A percentile compares a stretch with the other conserved stretches of the same genome.
These are phyloP conservation scores for Macrosteles quadrilineatus DNA, from an alignment of 1,140 invertebrate genomes.

Conservation along the genomic window DNA sequence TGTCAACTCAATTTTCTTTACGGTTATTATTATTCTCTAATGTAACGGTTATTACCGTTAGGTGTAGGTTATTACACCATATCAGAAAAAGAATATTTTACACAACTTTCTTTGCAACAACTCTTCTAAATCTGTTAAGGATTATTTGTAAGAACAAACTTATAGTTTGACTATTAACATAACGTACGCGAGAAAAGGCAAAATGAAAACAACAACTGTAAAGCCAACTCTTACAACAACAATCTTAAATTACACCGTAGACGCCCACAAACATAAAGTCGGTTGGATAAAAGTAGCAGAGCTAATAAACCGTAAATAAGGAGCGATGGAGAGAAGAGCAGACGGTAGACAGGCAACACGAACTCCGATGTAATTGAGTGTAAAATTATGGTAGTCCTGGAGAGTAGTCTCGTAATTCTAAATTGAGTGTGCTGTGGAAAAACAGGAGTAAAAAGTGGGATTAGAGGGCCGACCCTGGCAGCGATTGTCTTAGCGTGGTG, in stretches of 20 bases:
- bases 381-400: conserved; percentile 35
- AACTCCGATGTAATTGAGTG: conserved; percentile 30
- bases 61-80: no score
- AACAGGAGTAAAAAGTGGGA: conserved; percentile 29
- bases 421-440: conserved; percentile 35
- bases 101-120: no score
- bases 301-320: conserved; percentile 21
- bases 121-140: no score
- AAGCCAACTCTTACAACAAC: no score
- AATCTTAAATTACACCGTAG: neutral
- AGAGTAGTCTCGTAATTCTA: conserved; percentile 31
- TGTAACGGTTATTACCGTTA: no score
- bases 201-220: no score
- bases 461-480: neutral
- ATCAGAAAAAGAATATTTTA: no score
- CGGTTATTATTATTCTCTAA: no score
- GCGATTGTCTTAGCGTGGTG: conserved; percentile 28
- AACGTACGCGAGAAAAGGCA: no score
- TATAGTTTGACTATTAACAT: no score
- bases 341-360: conserved; percentile 11
- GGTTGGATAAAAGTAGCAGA: neutral
- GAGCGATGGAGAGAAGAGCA: neutral
- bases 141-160: no score
- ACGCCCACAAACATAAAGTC: conserved; percentile 6
- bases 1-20: no score